These are phyloP conservation scores for Augochlorella aurata DNA, from an alignment of 2,888 invertebrate species.

Conservation along the genomic window DNA sequence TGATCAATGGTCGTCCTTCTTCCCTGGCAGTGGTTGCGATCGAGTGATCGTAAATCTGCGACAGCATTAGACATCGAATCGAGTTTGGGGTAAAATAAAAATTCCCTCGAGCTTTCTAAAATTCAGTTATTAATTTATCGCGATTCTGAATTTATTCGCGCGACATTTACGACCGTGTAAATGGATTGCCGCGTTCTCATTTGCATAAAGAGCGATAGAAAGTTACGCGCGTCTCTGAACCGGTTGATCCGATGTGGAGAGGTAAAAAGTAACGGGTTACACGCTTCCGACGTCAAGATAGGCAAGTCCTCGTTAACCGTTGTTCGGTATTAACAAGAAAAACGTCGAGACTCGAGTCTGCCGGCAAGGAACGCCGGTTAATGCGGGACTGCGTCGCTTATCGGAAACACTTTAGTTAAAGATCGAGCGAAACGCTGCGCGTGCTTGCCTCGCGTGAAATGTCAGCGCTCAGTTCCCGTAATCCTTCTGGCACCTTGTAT, in stretches of 20 bases:
- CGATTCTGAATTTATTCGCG: neutral
- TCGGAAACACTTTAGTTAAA: conserved; percentile 16
- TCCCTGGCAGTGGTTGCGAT: too few species aligned
- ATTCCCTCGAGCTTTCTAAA: too few species aligned
- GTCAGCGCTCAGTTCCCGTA: conserved; percentile 88
- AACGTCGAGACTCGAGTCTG: neutral
- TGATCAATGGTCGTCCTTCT: too few species aligned
- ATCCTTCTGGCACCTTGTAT: conserved; percentile 86
- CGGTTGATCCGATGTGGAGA: neutral
- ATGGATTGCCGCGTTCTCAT: neutral
- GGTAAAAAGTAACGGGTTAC: neutral
- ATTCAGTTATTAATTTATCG: too few species aligned
- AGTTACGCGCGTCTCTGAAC: neutral
- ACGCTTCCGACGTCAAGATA: neutral
- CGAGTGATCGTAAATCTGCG: too few species aligned
- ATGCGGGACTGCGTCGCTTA: conserved; percentile 27
- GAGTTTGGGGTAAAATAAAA: too few species aligned
- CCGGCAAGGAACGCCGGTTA: neutral
- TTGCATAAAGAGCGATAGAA: neutral
- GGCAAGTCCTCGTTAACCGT: neutral
- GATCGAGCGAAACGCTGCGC: conserved; percentile 19
- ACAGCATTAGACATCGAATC: too few species aligned
- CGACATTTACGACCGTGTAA: neutral
- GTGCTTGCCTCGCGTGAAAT: conserved; percentile 87
- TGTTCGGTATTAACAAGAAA: neutral